Conservation (phyloP, 37 sponge, comb jelly and placozoan genomes). For the Geodia barretti region DNA sequence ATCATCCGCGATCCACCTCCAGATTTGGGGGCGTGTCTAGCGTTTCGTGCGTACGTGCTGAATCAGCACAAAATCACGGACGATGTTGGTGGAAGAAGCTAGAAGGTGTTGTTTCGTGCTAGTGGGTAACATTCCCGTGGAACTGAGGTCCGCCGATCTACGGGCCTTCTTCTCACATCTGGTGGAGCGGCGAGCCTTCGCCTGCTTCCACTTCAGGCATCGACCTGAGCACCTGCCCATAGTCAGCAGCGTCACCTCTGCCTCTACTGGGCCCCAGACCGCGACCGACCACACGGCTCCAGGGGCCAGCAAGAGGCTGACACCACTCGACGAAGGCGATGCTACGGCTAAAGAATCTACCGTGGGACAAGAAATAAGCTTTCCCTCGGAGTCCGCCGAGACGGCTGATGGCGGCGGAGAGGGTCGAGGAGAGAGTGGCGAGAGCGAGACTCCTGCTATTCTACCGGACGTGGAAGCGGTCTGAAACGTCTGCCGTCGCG, state of each 20-base stretch:
- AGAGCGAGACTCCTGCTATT: no score
- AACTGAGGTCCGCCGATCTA: constrained; percentile 70
- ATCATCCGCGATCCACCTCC: not conserved
- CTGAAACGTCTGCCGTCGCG: no score
- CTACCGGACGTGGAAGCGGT: no score
- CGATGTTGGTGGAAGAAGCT: not conserved
- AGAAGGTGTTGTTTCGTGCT: constrained; percentile 33
- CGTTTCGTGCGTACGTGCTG: not conserved
- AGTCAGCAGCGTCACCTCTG: no score
- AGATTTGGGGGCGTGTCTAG: not conserved
- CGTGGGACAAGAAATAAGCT: not conserved
- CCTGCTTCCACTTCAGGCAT: constrained; percentile 92
- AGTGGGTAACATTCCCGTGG: constrained; percentile 80
- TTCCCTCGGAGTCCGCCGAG: not conserved
- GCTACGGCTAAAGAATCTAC: not conserved
- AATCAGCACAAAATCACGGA: not conserved
- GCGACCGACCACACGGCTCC: no score
- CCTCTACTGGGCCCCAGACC: no score
- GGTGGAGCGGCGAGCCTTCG: constrained; percentile 60
- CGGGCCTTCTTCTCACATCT: constrained; percentile 81
- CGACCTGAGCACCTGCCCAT: constrained; percentile 74
- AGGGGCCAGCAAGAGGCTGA: no score
- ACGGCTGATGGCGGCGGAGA: not conserved
- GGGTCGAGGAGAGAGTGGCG: no score
- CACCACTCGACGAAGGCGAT: not conserved